Conservation (phyloP, 1,140 invertebrate genomes). For the Bombyx mori region ASM3026992v2 NC_085112.1:7412001-7412500, state of each 20-base stretch:
- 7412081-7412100: slow-evolving; percentile 5
- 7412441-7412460: too few relatives aligned
- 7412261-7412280: slow-evolving; percentile 14
- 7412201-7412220: slow-evolving; percentile 19
- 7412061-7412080: slow-evolving; percentile 1
- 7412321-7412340: slow-evolving; percentile 94
- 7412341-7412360: slow-evolving; percentile 90
- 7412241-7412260: slow-evolving; percentile 25
- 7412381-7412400: slow-evolving; percentile 89
- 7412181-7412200: slow-evolving; percentile 37
- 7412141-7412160: slow-evolving; percentile 10
- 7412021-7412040: too few relatives aligned
- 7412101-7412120: slow-evolving; percentile 4
- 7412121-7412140: neutral
- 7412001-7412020: too few relatives aligned
- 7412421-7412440: too few relatives aligned
- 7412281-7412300: slow-evolving; percentile 71
- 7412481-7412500: too few relatives aligned
- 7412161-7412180: slow-evolving; percentile 8
- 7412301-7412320: slow-evolving; percentile 90
- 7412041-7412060: neutral
- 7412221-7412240: slow-evolving; percentile 28
- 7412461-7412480: too few relatives aligned
- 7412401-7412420: neutral
- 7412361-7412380: slow-evolving; percentile 93